phyloP scores from a whole-genome alignment of 2,888 invertebrate genomes.

The Anthophora plumipes region DNA sequence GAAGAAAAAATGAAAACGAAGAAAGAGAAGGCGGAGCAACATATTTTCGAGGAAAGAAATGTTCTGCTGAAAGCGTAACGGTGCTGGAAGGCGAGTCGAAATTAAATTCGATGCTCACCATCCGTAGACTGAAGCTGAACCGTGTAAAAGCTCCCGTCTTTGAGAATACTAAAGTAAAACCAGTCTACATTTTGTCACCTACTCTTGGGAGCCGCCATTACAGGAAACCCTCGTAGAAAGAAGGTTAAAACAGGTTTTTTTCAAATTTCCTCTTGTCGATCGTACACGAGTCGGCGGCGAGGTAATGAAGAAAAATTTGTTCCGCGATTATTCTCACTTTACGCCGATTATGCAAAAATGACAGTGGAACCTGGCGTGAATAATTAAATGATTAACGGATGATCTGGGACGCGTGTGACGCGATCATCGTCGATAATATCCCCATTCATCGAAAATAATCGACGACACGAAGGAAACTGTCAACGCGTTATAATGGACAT shows the following conservation, averaged over 20 bases:
- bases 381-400: constrained; percentile 48
- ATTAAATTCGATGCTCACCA: constrained; percentile 5
- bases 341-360: constrained; percentile 25
- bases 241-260: background rate
- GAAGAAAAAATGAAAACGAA: no score
- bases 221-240: background rate
- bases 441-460: constrained; percentile 17
- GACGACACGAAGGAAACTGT: constrained; percentile 14
- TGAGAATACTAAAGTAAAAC: constrained; percentile 7
- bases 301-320: no score
- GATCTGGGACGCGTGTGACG: constrained; percentile 26
- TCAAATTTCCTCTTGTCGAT: background rate
- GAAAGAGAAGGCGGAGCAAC: no score
- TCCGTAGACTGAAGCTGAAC: background rate
- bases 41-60: no score
- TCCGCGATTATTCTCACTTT: background rate
- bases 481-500: constrained; percentile 28
- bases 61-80: background rate
- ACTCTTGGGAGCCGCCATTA: background rate
- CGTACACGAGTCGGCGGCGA: no score
- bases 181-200: background rate
- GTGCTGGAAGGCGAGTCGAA: background rate
- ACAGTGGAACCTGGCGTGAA: background rate
- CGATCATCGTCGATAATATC: constrained; percentile 25
- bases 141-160: background rate